phyloP scores from a whole-genome alignment of 1,140 invertebrate genomes.

The Triops cancriformis region DNA sequence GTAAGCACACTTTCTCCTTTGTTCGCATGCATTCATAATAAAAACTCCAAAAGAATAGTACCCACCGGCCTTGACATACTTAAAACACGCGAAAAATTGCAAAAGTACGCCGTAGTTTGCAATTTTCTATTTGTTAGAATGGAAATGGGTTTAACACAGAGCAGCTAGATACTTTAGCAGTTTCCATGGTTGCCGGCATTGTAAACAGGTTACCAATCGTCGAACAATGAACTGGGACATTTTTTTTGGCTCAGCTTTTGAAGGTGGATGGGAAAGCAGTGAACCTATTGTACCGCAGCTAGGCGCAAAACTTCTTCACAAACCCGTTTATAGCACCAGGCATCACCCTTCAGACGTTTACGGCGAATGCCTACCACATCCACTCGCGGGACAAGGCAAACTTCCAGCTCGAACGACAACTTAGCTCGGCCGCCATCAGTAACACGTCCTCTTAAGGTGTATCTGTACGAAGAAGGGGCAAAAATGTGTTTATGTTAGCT shows the following conservation, averaged over 20 bases:
- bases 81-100: neutral
- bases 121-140: neutral
- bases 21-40: neutral
- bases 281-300: conserved; percentile 37
- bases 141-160: too few species aligned
- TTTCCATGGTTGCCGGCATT: too few species aligned
- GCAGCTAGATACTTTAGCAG: too few species aligned
- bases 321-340: conserved; percentile 77
- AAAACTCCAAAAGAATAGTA: neutral
- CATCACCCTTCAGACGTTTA: conserved; percentile 70
- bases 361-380: conserved; percentile 58
- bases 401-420: conserved; percentile 69
- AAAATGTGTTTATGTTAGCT: conserved; percentile 14
- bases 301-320: conserved; percentile 69
- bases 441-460: conserved; percentile 50
- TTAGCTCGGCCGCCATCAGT: conserved; percentile 35
- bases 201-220: neutral
- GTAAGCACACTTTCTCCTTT: neutral
- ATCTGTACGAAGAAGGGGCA: conserved; percentile 43
- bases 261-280: neutral
- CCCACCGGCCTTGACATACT: neutral
- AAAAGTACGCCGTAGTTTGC: neutral
- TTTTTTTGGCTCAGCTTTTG: neutral
- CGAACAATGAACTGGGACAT: neutral
- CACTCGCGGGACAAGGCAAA: conserved; percentile 51